These are phyloP conservation scores for Tylochromis polylepis DNA, from an alignment of 2,113 vertebrate species.

Conservation along the genomic window DNA sequence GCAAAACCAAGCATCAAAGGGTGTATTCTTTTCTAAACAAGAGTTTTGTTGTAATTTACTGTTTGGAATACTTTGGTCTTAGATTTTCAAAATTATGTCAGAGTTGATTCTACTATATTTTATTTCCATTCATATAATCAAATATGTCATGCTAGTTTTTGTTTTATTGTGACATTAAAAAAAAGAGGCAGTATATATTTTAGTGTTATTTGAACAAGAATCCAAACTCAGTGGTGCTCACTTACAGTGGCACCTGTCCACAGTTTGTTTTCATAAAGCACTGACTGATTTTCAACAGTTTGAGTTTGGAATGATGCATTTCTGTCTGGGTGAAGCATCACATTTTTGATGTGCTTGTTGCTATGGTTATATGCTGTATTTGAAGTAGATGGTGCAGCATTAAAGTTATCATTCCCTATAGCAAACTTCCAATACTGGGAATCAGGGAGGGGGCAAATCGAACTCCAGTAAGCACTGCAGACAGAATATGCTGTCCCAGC, in stretches of 20 bases:
- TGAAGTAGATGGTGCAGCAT: neutral
- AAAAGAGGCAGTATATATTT: slow-evolving; percentile 11
- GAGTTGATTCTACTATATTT: slow-evolving; percentile 42
- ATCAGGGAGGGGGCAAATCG: neutral
- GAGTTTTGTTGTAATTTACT: slow-evolving; percentile 13
- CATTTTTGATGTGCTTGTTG: neutral
- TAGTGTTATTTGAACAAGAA: neutral
- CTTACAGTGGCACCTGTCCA: neutral
- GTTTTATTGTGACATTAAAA: slow-evolving; percentile 25
- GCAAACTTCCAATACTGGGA: neutral
- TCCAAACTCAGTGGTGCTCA: neutral
- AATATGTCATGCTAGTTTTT: neutral
- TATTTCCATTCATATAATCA: slow-evolving; percentile 32
- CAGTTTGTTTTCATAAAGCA: neutral
- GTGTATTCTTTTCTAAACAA: slow-evolving; percentile 29
- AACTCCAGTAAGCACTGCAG: neutral
- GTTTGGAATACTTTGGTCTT: slow-evolving; percentile 47
- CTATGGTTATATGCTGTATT: neutral
- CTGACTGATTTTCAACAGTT: neutral
- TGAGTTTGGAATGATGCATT: neutral
- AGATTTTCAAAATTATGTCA: slow-evolving; percentile 58
- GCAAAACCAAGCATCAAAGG: slow-evolving; percentile 6
- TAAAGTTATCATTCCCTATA: neutral
- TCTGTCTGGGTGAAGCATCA: neutral
- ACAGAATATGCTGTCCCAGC: neutral